These are phyloP conservation scores for Drosophila miranda DNA, from an alignment of 1,140 invertebrate genomes.

Conservation along the genomic window DNA sequence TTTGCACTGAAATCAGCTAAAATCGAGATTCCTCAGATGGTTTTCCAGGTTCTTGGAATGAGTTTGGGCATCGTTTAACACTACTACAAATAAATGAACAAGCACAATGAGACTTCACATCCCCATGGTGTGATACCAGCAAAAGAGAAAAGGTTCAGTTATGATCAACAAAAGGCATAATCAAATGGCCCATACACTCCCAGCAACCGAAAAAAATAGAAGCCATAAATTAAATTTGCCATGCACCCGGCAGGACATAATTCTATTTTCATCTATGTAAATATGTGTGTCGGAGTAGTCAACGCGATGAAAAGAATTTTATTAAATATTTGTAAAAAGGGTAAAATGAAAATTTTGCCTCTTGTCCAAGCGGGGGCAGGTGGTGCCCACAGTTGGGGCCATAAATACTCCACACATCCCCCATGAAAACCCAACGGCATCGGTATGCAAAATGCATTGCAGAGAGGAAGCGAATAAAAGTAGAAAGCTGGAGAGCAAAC, in stretches of 20 bases:
- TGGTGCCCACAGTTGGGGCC: conserved; percentile 28
- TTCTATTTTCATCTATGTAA: not conserved
- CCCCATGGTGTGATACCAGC: too few species aligned
- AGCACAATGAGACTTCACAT: too few species aligned
- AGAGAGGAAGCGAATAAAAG: not conserved
- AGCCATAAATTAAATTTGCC: not conserved
- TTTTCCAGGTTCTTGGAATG: too few species aligned
- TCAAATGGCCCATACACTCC: too few species aligned
- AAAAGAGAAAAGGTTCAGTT: too few species aligned
- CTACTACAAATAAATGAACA: too few species aligned
- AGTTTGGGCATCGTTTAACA: too few species aligned
- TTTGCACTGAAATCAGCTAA: too few species aligned
- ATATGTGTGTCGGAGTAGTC: too few species aligned
- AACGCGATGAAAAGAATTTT: conserved; percentile 1
- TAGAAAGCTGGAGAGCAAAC: too few species aligned
- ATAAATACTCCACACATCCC: conserved; percentile 32
- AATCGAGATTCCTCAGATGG: too few species aligned
- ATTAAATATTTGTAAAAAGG: conserved; percentile 14
- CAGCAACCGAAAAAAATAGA: not conserved
- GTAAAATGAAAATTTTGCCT: conserved; percentile 24
- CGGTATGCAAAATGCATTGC: conserved; percentile 39
- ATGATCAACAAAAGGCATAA: too few species aligned
- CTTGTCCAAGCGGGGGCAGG: not conserved
- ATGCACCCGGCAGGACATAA: not conserved
- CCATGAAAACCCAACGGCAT: conserved; percentile 38